Evolutionary conservation across 2,888 invertebrate species (phyloP).

Genomic region (Nemotelus pantherinus): DNA sequence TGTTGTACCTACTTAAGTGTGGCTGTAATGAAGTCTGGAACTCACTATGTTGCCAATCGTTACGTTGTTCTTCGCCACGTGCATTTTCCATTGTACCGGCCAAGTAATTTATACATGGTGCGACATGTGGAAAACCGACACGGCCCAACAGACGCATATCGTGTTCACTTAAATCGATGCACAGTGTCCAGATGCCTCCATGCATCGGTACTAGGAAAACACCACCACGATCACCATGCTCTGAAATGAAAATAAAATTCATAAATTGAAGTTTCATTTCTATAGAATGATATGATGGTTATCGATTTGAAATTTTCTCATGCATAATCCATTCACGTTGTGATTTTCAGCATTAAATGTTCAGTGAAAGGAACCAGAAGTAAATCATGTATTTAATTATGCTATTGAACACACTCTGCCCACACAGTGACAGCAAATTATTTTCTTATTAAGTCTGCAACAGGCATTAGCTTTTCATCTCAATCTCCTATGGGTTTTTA

Average conservation of each 20-base stretch:
- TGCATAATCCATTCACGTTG: too few relatives aligned
- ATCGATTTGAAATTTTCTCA: too few relatives aligned
- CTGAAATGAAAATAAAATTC: slow-evolving; percentile 55
- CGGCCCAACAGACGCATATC: slow-evolving; percentile 75
- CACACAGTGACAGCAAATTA: too few relatives aligned
- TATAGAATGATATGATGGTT: too few relatives aligned
- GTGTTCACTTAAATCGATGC: slow-evolving; percentile 81
- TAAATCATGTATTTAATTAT: too few relatives aligned
- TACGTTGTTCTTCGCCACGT: slow-evolving; percentile 75
- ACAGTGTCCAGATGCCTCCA: slow-evolving; percentile 91
- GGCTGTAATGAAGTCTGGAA: slow-evolving; percentile 65
- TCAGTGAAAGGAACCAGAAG: too few relatives aligned
- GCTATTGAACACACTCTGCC: too few relatives aligned
- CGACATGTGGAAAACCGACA: slow-evolving; percentile 72
- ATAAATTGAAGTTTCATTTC: background rate
- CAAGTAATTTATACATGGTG: slow-evolving; percentile 83
- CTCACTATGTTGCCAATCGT: slow-evolving; percentile 84
- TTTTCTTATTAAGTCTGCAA: too few relatives aligned
- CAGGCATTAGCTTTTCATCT: too few relatives aligned
- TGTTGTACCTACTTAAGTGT: slow-evolving; percentile 62
- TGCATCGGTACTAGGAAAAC: slow-evolving; percentile 87
- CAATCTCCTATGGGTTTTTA: too few relatives aligned
- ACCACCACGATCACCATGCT: slow-evolving; percentile 65
- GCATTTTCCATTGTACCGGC: slow-evolving; percentile 73
- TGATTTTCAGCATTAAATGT: too few relatives aligned